These are phyloP conservation scores for Biston betularia DNA, from an alignment of 2,888 invertebrate species.

Conservation along the genomic window DNA sequence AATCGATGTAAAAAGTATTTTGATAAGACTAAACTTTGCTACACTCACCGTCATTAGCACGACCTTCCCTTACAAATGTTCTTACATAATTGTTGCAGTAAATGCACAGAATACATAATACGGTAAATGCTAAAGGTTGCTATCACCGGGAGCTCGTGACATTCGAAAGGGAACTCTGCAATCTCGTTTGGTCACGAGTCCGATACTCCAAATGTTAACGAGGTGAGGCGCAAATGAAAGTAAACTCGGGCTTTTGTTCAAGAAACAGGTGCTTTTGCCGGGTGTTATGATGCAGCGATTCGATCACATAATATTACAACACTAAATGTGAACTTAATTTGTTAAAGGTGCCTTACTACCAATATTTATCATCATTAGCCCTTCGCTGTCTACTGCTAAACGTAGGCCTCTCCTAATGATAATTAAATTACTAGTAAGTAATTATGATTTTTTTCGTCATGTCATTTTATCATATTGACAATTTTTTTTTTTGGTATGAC, in stretches of 20 bases:
- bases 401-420: too few species aligned
- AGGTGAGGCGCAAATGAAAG: constrained; percentile 71
- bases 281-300: constrained; percentile 40
- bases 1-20: too few species aligned
- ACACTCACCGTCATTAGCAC: not conserved
- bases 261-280: constrained; percentile 67
- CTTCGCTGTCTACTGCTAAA: too few species aligned
- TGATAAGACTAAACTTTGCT: not conserved
- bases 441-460: too few species aligned
- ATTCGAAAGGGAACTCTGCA: constrained; percentile 70
- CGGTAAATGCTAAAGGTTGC: constrained; percentile 44
- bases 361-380: too few species aligned
- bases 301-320: constrained; percentile 11
- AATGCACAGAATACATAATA: too few species aligned
- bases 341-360: too few species aligned
- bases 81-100: constrained; percentile 32
- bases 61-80: not conserved
- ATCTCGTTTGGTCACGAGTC: constrained; percentile 74
- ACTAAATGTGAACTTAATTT: not conserved
- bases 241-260: constrained; percentile 71
- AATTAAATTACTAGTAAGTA: too few species aligned
- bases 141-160: constrained; percentile 64
- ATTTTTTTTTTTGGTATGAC: too few species aligned
- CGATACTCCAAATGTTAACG: constrained; percentile 78
- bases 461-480: too few species aligned